Base-by-base conservation (phyloP, 2,888 invertebrate species). In the Neocrepidodera transversa region DNA sequence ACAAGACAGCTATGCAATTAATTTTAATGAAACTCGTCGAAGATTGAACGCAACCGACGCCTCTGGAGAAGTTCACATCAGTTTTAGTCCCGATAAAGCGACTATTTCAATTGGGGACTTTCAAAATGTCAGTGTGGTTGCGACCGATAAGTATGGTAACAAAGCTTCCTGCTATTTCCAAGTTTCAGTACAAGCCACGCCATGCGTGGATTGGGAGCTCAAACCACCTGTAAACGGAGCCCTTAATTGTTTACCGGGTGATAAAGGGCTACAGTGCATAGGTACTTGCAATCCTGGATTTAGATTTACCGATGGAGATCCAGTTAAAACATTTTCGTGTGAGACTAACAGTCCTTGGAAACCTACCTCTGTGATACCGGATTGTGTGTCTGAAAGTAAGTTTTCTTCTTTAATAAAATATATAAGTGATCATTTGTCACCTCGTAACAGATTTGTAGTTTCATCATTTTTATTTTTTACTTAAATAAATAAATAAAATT, bases 181-280 rank as follows among this genome's bases (percentile, higher is more conserved):
- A 82, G 89, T 92, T 2, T 92, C 93, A 0, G 93, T 95, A 0
- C 93, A 94, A 84, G 93, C 95, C 0, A 93, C 94, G 0, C 92
- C 93, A 10, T 97, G 97, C 72, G 95, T 95, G 0, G 93, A 95
- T 71, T 96, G 96, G 94, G 95, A 97, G 75, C 79, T 97, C 4
- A 89, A 90, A 76, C 87, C 93, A 2, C 95, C 97, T 0, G 89
- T 91, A 0, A 90, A 95, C 77, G 96, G 96, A 42, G 91, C 89
- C 45, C 82, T 95, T 20, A 93, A 94, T 74, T 95, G 95, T 72
- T 80, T 92, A 10, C 90, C 92, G 14, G 90, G 91, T 2, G 93
- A 93, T 56, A 84, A 86, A 71, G 93, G 93, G 54, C 83, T 92
- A 38, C 91, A 94, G 69, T 96, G 95, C 74, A 89, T 93, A 60